These are phyloP conservation scores for Cremastinae sp. DNA, from an alignment of 2,888 invertebrate species.

Conservation along the genomic window DNA sequence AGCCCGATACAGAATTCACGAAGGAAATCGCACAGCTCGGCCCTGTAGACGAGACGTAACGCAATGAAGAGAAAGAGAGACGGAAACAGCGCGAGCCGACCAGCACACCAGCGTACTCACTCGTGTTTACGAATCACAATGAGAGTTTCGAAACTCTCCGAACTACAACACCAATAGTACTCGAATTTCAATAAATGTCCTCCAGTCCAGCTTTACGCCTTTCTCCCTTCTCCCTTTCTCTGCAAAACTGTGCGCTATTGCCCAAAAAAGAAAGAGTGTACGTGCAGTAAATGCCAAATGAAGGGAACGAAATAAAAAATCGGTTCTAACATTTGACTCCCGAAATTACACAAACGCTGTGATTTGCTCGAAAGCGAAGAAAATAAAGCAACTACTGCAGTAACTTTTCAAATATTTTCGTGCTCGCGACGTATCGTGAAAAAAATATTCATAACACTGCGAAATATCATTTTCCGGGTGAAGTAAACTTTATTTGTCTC, in stretches of 20 bases:
- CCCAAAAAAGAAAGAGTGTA: too few relatives aligned
- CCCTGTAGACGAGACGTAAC: neutral
- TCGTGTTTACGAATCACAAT: conserved; percentile 56
- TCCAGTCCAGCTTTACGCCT: too few relatives aligned
- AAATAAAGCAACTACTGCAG: neutral
- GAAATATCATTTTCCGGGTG: neutral
- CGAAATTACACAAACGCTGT: too few relatives aligned
- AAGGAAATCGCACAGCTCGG: conserved; percentile 50
- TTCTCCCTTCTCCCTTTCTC: neutral
- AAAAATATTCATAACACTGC: conserved; percentile 1
- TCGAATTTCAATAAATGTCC: conserved; percentile 49
- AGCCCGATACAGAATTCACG: conserved; percentile 34
- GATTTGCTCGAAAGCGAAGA: too few relatives aligned
- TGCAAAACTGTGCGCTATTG: too few relatives aligned
- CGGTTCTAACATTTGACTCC: too few relatives aligned
- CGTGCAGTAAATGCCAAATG: too few relatives aligned
- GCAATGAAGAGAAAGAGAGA: neutral
- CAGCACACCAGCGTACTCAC: conserved; percentile 25
- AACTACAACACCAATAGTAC: conserved; percentile 31
- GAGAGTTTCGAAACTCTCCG: conserved; percentile 43
- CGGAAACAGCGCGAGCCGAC: neutral
- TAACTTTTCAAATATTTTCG: neutral
- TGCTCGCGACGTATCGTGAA: neutral
- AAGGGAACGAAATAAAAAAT: too few relatives aligned
- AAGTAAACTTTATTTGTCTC: too few relatives aligned